These are phyloP conservation scores for Apamea anceps DNA, from an alignment of 2,888 invertebrate genomes.

Conservation along the genomic window DNA sequence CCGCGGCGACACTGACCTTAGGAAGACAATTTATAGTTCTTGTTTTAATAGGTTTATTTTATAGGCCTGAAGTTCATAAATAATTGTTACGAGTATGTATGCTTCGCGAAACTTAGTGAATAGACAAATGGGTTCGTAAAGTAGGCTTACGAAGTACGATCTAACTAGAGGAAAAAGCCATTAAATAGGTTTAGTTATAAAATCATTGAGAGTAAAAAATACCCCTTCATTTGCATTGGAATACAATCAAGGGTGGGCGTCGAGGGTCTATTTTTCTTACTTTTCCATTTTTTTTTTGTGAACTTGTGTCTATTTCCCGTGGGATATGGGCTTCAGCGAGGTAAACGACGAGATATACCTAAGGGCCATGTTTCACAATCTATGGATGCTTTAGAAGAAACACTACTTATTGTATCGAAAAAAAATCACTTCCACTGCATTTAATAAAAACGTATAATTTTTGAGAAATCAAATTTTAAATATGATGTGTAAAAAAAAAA, in stretches of 20 bases:
- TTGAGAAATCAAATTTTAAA: too few species aligned
- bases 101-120: background rate
- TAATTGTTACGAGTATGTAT: background rate
- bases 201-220: constrained; percentile 1
- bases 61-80: background rate
- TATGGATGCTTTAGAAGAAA: background rate
- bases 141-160: background rate
- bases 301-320: background rate
- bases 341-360: background rate
- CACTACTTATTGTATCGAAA: too few species aligned
- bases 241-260: background rate
- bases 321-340: background rate
- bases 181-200: background rate
- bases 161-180: background rate
- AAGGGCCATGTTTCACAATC: background rate
- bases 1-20: constrained; percentile 14
- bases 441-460: too few species aligned
- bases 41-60: constrained; percentile 11
- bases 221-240: background rate
- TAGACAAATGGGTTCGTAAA: background rate
- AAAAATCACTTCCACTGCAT: too few species aligned
- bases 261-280: background rate
- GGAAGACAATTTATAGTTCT: constrained; percentile 6
- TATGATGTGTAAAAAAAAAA: too few species aligned
- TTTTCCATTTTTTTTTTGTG: background rate